phyloP scores from a whole-genome alignment of 2,888 invertebrate species.

The Caenorhabditis sp. region DNA sequence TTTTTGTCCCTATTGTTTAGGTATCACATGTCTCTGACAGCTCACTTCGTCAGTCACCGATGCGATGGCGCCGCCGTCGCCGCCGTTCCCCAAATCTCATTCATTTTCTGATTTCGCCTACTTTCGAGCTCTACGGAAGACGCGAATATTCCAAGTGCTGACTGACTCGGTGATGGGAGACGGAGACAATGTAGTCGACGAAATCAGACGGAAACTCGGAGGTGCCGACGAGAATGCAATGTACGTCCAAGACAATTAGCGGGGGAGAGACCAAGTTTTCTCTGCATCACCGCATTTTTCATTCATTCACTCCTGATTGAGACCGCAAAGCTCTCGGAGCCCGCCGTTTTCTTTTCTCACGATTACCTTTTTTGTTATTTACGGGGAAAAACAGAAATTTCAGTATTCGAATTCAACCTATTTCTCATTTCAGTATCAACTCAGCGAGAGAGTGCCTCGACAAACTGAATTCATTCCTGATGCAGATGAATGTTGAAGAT shows the following conservation, averaged over 20 bases:
- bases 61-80: no score
- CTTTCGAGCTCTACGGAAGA: conserved; percentile 28
- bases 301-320: conserved; percentile 7
- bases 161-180: conserved; percentile 24
- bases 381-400: neutral
- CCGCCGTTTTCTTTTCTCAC: neutral
- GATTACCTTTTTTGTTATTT: neutral
- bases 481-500: conserved; percentile 4
- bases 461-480: conserved; percentile 10
- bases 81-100: neutral
- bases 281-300: conserved; percentile 9
- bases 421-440: conserved; percentile 24
- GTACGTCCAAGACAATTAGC: conserved; percentile 52
- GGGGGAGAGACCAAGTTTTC: conserved; percentile 24
- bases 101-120: conserved; percentile 29
- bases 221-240: conserved; percentile 14
- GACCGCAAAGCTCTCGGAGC: neutral
- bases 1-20: conserved; percentile 4
- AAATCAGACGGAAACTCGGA: conserved; percentile 8
- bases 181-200: conserved; percentile 21
- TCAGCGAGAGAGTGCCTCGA: conserved; percentile 7
- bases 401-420: no score
- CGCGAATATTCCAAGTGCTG: conserved; percentile 28
- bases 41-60: neutral
- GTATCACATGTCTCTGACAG: neutral